phyloP scores from a whole-genome alignment of 2,113 vertebrate species.

The Oryzias celebensis region DNA sequence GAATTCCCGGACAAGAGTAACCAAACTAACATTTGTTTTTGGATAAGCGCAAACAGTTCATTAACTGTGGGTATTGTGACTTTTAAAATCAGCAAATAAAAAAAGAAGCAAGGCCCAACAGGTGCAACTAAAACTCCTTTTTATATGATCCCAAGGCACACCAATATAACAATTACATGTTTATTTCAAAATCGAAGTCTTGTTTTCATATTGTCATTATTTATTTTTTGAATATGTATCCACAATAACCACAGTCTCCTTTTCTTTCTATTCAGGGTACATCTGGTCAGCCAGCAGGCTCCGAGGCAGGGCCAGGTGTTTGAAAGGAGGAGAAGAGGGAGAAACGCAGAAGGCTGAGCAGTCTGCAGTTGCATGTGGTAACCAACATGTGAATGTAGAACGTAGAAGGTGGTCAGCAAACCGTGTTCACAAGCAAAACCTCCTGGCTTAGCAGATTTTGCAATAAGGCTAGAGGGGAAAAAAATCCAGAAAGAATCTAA shows the following conservation, averaged over 20 bases:
- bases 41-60: too few relatives aligned
- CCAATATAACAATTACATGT: too few relatives aligned
- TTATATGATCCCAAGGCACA: too few relatives aligned
- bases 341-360: conserved; percentile 40
- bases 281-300: conserved; percentile 77
- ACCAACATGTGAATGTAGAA: conserved; percentile 32
- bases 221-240: neutral
- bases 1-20: too few relatives aligned
- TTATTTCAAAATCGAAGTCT: too few relatives aligned
- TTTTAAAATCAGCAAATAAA: too few relatives aligned
- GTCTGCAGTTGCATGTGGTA: conserved; percentile 39
- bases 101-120: too few relatives aligned
- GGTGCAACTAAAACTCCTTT: too few relatives aligned
- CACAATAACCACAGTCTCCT: conserved; percentile 47
- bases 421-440: neutral
- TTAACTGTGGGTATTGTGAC: too few relatives aligned
- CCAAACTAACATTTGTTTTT: too few relatives aligned
- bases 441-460: neutral
- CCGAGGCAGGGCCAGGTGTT: conserved; percentile 71
- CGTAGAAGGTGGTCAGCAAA: conserved; percentile 12
- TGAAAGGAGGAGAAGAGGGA: conserved; percentile 21
- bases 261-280: conserved; percentile 66
- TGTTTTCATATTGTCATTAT: neutral
- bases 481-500: too few relatives aligned
- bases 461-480: neutral